Percentiles rank a stretch among this genome's conserved stretches.
Evolutionary conservation across 2,797 vertebrate genomes (phyloP).

Genomic region (Momotus momota): DNA sequence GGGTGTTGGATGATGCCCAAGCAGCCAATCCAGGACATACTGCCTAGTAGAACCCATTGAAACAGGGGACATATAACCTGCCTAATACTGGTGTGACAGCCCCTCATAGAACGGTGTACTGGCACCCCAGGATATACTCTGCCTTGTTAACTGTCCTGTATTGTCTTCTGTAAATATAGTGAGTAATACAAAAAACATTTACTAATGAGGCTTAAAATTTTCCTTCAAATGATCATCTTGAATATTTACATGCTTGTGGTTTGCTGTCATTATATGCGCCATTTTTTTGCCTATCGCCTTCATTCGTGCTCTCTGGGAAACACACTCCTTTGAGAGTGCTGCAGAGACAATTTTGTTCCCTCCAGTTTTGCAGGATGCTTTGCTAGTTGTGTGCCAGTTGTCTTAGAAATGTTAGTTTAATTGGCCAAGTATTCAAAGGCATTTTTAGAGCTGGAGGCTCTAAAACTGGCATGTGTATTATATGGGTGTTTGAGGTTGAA

Average conservation of each 20-base stretch:
- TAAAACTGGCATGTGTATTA: neutral
- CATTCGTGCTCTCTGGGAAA: conserved; percentile 16
- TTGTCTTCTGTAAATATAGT: conserved; percentile 39
- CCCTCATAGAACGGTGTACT: neutral
- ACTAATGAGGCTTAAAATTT: conserved; percentile 38
- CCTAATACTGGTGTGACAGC: neutral
- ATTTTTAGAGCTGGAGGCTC: neutral
- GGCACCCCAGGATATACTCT: neutral
- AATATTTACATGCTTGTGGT: conserved; percentile 34
- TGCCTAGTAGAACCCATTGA: neutral
- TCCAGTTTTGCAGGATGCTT: neutral
- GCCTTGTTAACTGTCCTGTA: neutral
- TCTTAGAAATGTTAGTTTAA: neutral
- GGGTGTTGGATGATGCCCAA: neutral
- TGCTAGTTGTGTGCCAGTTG: neutral
- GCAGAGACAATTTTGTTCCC: neutral
- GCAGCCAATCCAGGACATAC: neutral
- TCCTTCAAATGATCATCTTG: neutral
- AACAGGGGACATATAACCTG: neutral
- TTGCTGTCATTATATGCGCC: conserved; percentile 25
- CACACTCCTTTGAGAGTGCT: neutral
- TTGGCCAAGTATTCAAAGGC: neutral
- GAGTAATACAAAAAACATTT: conserved; percentile 40
- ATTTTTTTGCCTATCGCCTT: neutral
- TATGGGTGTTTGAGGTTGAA: neutral